Evolutionary conservation across 2,888 invertebrate genomes (phyloP).

Genomic region (Drymonia ruficornis): DNA sequence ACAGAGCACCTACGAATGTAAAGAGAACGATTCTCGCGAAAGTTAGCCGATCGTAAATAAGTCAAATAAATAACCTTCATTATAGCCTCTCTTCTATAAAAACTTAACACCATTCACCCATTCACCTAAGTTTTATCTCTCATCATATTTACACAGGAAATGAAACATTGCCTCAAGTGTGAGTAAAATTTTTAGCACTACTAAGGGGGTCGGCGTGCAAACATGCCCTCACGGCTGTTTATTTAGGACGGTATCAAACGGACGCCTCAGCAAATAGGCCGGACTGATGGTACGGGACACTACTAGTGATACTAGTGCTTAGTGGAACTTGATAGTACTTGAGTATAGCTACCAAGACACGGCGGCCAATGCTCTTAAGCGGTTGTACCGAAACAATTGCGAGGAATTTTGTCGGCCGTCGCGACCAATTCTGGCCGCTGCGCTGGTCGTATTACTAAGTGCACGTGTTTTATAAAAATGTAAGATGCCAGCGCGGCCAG

Average conservation of each 20-base stretch:
- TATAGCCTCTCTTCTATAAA: background rate
- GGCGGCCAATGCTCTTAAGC: too few species aligned
- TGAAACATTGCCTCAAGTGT: conserved; percentile 29
- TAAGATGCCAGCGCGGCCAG: too few species aligned
- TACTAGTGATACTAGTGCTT: conserved; percentile 14
- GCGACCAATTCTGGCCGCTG: too few species aligned
- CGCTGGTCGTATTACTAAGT: too few species aligned
- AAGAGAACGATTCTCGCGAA: background rate
- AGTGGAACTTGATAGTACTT: background rate
- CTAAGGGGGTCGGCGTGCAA: conserved; percentile 33
- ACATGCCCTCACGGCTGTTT: conserved; percentile 51
- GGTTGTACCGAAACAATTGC: too few species aligned
- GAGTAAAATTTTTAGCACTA: conserved; percentile 39
- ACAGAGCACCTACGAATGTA: background rate
- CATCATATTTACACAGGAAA: conserved; percentile 32
- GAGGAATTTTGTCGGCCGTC: too few species aligned
- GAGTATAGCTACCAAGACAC: background rate
- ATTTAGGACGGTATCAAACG: conserved; percentile 46
- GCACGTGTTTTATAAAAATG: too few species aligned
- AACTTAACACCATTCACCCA: conserved; percentile 4
- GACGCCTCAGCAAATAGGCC: conserved; percentile 40
- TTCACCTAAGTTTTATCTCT: conserved; percentile 25
- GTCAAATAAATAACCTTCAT: background rate
- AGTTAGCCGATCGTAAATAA: background rate
- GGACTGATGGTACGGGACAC: conserved; percentile 14